These are phyloP conservation scores for Ataeniobius toweri DNA, from an alignment of 2,797 vertebrate genomes.

Conservation along the genomic window DNA sequence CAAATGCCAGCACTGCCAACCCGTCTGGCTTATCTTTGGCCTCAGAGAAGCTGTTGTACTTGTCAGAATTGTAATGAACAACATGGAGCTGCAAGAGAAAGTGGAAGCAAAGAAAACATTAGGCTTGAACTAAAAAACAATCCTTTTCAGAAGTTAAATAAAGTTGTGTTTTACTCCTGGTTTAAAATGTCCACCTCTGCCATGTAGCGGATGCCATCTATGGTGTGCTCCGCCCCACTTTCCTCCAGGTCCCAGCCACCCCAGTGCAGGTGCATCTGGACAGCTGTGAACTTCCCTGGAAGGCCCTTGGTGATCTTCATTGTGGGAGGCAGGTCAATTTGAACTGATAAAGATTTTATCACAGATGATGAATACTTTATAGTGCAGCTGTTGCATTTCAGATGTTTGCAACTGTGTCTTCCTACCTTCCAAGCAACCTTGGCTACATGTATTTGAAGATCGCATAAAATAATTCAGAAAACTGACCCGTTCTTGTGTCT, in stretches of 20 bases:
- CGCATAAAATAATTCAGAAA: not conserved
- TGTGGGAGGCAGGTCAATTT: conserved; percentile 84
- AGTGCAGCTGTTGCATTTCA: not conserved
- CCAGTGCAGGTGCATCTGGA: conserved; percentile 96
- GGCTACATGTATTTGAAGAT: not conserved
- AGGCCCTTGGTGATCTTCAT: conserved; percentile 84
- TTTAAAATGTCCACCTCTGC: conserved; percentile 83
- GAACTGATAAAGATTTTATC: conserved; percentile 74
- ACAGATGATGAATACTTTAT: not conserved
- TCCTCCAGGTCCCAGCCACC: conserved; percentile 84
- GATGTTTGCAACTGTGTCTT: not conserved
- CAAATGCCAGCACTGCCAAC: conserved; percentile 89
- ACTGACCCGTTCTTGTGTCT: not conserved
- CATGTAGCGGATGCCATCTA: conserved; percentile 87
- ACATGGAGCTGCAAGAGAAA: conserved; percentile 86
- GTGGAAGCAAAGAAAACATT: conserved; percentile 26
- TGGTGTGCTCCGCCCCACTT: conserved; percentile 91
- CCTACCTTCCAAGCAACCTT: not conserved
- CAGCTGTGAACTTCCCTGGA: conserved; percentile 78
- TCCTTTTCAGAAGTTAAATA: not conserved
- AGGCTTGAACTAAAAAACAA: conserved; percentile 12
- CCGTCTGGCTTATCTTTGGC: conserved; percentile 85
- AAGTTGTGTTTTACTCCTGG: not conserved
- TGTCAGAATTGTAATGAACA: conserved; percentile 91
- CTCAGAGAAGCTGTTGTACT: conserved; percentile 83